Evolutionary conservation across 2,797 vertebrate genomes (phyloP).

Genomic region (Sphaeramia orbicularis): DNA sequence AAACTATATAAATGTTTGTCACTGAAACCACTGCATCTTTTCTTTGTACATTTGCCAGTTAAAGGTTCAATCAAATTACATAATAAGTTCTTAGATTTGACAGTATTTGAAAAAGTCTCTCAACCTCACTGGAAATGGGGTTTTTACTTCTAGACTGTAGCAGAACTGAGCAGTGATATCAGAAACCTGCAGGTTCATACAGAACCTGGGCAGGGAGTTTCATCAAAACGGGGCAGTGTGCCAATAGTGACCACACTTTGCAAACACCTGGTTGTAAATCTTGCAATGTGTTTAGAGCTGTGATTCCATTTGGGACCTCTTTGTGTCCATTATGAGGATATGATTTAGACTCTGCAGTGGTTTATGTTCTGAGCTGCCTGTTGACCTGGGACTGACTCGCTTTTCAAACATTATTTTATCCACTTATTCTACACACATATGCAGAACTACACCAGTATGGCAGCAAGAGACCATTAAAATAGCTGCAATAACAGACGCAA

Average conservation of each 20-base stretch:
- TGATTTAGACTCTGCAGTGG: neutral
- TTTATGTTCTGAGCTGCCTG: no score
- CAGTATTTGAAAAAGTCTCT: no score
- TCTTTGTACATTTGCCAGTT: no score
- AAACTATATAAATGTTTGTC: no score
- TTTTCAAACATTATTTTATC: no score
- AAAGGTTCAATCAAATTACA: no score
- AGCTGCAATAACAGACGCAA: neutral
- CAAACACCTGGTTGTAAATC: neutral
- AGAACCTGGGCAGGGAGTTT: neutral
- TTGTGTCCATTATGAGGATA: neutral
- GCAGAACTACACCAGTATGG: slow-evolving; percentile 3
- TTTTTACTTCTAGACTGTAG: no score
- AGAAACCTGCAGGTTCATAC: neutral
- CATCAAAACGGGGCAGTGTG: neutral
- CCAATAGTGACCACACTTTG: neutral
- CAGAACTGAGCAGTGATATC: neutral
- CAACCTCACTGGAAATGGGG: no score
- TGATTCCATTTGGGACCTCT: neutral
- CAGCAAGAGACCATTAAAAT: slow-evolving; percentile 8
- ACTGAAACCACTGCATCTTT: no score
- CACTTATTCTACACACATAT: slow-evolving; percentile 7
- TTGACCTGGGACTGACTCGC: no score
- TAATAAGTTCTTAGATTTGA: no score
- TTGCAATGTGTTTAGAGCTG: neutral